Conservation (phyloP, 2,888 invertebrate species). For the Xestia rhomboidea region DNA sequence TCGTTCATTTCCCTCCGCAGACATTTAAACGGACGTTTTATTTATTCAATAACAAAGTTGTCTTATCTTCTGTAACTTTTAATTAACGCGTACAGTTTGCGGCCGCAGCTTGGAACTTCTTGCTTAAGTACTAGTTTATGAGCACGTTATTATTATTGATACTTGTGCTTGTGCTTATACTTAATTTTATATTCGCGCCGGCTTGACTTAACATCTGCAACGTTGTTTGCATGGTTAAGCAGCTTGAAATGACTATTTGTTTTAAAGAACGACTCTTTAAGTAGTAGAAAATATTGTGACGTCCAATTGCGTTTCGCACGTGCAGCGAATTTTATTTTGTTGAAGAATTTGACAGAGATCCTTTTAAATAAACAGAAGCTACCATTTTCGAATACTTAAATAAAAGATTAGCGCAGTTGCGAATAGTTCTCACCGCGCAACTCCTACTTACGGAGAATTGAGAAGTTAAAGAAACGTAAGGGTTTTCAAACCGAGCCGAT, state of each 20-base stretch:
- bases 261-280: slow-evolving; percentile 33
- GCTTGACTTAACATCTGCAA: slow-evolving; percentile 59
- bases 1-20: slow-evolving; percentile 69
- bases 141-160: slow-evolving; percentile 46
- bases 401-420: slow-evolving; percentile 74
- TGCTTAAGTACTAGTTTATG: slow-evolving; percentile 35
- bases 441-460: slow-evolving; percentile 73
- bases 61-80: slow-evolving; percentile 77
- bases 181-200: slow-evolving; percentile 42
- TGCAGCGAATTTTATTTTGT: slow-evolving; percentile 39
- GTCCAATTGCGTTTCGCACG: slow-evolving; percentile 42
- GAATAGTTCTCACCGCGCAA: slow-evolving; percentile 75
- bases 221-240: slow-evolving; percentile 58
- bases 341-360: slow-evolving; percentile 33
- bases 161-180: slow-evolving; percentile 29
- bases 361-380: slow-evolving; percentile 61
- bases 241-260: slow-evolving; percentile 43
- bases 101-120: slow-evolving; percentile 39
- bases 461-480: slow-evolving; percentile 77
- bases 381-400: slow-evolving; percentile 75
- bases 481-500: slow-evolving; percentile 60
- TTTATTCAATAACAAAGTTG: slow-evolving; percentile 81
- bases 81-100: slow-evolving; percentile 75
- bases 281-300: slow-evolving; percentile 42
- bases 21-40: slow-evolving; percentile 75